Evolutionary conservation across 2,797 vertebrate species (phyloP).

Genomic region (Diplodus puntazzo): DNA sequence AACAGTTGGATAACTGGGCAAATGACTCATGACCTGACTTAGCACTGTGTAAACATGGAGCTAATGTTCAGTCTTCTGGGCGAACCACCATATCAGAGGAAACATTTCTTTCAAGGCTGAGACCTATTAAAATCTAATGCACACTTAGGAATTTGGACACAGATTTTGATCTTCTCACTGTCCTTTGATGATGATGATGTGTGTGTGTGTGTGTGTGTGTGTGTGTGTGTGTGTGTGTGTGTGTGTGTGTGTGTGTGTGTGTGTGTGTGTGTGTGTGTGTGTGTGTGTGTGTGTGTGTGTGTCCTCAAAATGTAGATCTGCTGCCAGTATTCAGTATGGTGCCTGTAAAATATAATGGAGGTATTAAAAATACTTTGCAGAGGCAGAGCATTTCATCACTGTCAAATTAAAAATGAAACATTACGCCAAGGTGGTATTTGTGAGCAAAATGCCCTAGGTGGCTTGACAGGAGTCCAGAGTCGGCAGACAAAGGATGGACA

Average conservation of each 20-base stretch:
- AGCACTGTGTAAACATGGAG: conserved; percentile 73
- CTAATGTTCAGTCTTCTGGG: conserved; percentile 51
- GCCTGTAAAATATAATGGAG: conserved; percentile 57
- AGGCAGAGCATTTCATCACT: conserved; percentile 70
- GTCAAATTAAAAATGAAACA: conserved; percentile 66
- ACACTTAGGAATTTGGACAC: conserved; percentile 10
- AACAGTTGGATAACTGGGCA: conserved; percentile 84
- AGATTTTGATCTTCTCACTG: conserved; percentile 41
- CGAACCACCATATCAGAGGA: conserved; percentile 23
- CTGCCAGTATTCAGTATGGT: conserved; percentile 54
- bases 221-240: conserved; percentile 1
- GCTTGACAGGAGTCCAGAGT: conserved; percentile 48
- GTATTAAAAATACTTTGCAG: conserved; percentile 66
- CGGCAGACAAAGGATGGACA: conserved; percentile 47
- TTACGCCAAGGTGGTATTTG: conserved; percentile 60
- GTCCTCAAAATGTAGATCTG: conserved; percentile 47
- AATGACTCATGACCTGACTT: conserved; percentile 86
- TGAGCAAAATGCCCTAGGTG: conserved; percentile 36
- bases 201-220: conserved; percentile 7
- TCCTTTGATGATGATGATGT: conserved; percentile 33
- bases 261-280: conserved; percentile 13
- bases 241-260: conserved; percentile 16
- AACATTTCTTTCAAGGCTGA: conserved; percentile 38
- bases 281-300: conserved; percentile 22
- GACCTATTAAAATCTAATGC: conserved; percentile 20